Evolutionary conservation across 1,140 invertebrate species (phyloP).

Genomic region (Wasmannia auropunctata): DNA sequence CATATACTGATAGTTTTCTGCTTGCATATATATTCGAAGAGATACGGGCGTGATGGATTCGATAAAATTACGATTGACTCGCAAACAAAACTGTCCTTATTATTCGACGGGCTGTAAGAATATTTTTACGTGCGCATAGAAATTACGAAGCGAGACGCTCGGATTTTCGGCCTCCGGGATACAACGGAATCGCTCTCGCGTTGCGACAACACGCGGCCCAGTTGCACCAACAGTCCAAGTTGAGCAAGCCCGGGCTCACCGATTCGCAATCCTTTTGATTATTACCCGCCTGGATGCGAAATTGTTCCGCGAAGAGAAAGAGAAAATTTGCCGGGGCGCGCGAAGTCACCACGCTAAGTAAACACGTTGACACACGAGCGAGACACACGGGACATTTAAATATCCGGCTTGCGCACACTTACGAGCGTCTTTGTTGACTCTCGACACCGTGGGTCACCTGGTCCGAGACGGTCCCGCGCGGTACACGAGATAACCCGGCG

Average conservation of each 20-base stretch:
- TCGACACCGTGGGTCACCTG: neutral
- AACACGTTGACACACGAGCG: neutral
- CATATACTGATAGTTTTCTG: too few relatives aligned
- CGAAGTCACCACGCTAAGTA: neutral
- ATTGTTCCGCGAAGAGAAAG: neutral
- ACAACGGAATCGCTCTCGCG: neutral
- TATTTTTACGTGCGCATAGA: neutral
- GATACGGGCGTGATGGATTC: too few relatives aligned
- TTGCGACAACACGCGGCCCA: neutral
- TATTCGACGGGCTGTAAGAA: neutral
- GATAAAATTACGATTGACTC: too few relatives aligned
- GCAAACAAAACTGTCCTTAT: neutral
- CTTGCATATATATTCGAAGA: neutral
- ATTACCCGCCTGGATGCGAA: conserved; percentile 2
- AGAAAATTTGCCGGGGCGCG: neutral
- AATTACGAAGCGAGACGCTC: neutral
- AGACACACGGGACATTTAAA: neutral
- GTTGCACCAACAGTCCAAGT: neutral
- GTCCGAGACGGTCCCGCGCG: neutral
- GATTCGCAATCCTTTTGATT: neutral
- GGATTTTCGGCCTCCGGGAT: neutral
- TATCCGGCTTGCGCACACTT: neutral
- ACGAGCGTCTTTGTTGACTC: neutral
- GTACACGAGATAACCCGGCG: neutral
- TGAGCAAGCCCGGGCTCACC: neutral